Evolutionary conservation across 2,888 invertebrate genomes (phyloP), one percentile per base, ranked within the genome.

Genomic region (Podabrus alpinus): DNA sequence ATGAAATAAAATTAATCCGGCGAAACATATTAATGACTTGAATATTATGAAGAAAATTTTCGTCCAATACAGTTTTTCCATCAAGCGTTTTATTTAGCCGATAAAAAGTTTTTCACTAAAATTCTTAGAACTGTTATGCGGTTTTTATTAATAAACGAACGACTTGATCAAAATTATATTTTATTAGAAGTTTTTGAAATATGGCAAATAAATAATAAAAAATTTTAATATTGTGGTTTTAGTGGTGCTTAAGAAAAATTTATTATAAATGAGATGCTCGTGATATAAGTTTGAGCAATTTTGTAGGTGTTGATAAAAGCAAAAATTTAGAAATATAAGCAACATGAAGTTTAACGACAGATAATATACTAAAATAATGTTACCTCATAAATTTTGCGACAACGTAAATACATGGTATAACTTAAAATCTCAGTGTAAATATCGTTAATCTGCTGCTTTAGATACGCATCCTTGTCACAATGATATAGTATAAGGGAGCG

Each of bases 341-440:
- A 17, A 21, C 64, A 66, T 69, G 68, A 73, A 73, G 59, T 25
- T 19, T 66, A 69, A 73, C 59, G 68, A 66, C 66, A 69, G 69
- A 71, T 71, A 71, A 71, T 71, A 74, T 67, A 61, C 71, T 66
- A 68, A 74, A 74, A 74, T 70, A 71, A 74, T 62, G 66, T 64
- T 45, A 71, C 13, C 62, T 64, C 74, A 59, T 74, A 74, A 74
- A 74, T 71, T 74, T 62, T 16, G 45, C 67, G 71, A 67, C 67
- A 61, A 29, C 74, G 67, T 75, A 75, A 75, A 74, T 70, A 74
- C 66, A 59, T 15, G 66, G 29, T 71, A 70, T 70, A 77, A 77
- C 66, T 77, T 77, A 77, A 76, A 74, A 77, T 77, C 74, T 77
- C 67, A 69, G 68, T 64, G 76, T 77, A 77, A 77, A 77, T 77